Percentiles rank a stretch among this genome's conserved stretches.
phyloP scores from a whole-genome alignment of 2,113 vertebrate species.

The Hypocryptadius cinnamomeus region DNA sequence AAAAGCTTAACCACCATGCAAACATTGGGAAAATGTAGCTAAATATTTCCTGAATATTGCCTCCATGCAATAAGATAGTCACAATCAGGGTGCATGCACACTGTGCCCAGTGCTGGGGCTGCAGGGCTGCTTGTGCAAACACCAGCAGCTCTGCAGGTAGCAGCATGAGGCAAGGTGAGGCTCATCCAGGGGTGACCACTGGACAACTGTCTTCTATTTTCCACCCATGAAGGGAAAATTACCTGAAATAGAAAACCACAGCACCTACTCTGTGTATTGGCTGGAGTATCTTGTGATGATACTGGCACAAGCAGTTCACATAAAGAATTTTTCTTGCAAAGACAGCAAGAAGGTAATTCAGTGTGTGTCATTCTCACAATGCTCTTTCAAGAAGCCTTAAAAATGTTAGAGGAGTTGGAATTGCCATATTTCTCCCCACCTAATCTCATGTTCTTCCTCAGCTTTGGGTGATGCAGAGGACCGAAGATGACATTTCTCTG shows the following conservation, averaged over 20 bases:
- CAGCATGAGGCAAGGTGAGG: accelerated
- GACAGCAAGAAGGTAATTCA: neutral
- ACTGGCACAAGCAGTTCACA: accelerated
- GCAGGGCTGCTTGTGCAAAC: neutral
- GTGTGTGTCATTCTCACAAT: neutral
- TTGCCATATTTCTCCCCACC: neutral
- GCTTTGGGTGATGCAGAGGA: neutral
- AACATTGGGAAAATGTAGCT: neutral
- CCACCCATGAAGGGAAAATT: neutral
- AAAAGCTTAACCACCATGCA: neutral
- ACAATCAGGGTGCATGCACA: neutral
- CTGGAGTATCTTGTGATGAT: neutral
- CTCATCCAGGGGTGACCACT: neutral
- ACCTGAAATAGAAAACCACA: neutral
- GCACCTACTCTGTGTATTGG: neutral
- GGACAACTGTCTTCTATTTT: neutral
- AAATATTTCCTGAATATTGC: neutral
- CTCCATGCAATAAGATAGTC: neutral
- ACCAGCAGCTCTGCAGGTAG: neutral
- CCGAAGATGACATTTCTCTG: neutral
- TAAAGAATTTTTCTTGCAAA: neutral
- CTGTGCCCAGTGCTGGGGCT: accelerated
- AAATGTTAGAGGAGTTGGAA: neutral
- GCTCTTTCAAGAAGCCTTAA: neutral
- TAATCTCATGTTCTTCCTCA: neutral